A percentile compares a stretch with the other conserved stretches of the same genome.
phyloP scores from a whole-genome alignment of 2,888 invertebrate genomes.

The Trichopoda pennipes region DNA sequence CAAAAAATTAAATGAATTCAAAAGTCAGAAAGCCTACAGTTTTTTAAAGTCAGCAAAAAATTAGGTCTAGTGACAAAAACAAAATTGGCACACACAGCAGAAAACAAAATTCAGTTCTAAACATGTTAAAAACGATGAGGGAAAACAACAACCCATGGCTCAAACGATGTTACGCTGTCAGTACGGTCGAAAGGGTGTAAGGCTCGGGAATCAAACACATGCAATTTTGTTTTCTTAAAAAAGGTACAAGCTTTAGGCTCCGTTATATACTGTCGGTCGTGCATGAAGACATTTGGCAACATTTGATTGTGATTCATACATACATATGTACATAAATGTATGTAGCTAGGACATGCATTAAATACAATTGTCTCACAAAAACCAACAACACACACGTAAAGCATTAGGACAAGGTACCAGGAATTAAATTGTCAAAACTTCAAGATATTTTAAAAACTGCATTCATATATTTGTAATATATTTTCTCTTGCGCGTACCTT shows the following conservation, averaged over 20 bases:
- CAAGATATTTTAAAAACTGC: constrained; percentile 17
- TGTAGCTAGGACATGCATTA: constrained; percentile 40
- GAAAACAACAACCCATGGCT: constrained; percentile 41
- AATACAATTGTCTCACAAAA: constrained; percentile 32
- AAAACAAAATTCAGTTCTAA: constrained; percentile 12
- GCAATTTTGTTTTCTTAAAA: neutral
- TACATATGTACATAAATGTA: constrained; percentile 43
- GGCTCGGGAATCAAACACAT: neutral
- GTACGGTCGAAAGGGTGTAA: neutral
- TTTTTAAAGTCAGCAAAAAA: constrained; percentile 36
- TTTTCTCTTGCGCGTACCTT: neutral
- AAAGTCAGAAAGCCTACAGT: constrained; percentile 58
- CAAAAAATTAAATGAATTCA: constrained; percentile 52
- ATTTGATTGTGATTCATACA: constrained; percentile 40
- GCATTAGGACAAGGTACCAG: constrained; percentile 23
- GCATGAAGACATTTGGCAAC: constrained; percentile 44
- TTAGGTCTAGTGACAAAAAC: constrained; percentile 21
- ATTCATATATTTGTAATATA: neutral
- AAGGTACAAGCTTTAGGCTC: neutral
- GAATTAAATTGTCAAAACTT: constrained; percentile 25
- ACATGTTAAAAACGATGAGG: neutral
- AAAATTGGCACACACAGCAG: neutral
- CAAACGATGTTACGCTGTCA: constrained; percentile 40
- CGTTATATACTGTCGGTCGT: neutral
- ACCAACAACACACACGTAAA: neutral